Percentiles rank a stretch among this genome's conserved stretches.
Evolutionary conservation across 2,113 vertebrate species (phyloP).

Genomic region (Perca fluviatilis): DNA sequence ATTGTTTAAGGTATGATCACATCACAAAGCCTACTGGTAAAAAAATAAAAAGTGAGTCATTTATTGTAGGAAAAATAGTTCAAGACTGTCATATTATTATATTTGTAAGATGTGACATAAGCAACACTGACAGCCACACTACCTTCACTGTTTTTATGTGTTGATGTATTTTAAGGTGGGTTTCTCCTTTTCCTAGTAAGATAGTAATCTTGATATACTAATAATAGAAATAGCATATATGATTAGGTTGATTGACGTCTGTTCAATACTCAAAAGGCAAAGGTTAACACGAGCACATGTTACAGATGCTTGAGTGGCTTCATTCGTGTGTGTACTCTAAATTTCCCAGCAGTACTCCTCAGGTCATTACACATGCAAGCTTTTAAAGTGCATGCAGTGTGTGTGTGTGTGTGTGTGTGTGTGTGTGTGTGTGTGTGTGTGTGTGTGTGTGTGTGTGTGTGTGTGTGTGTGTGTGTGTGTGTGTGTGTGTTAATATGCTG

Average conservation of each 20-base stretch:
- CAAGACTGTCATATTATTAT: neutral
- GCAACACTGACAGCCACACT: neutral
- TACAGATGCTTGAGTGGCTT: conserved; percentile 66
- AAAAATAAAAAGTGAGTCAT: neutral
- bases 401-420: conserved; percentile 18
- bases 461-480: conserved; percentile 15
- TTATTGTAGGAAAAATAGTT: neutral
- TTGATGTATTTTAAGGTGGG: neutral
- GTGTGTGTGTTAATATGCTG: conserved; percentile 18
- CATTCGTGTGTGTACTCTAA: conserved; percentile 47
- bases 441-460: conserved; percentile 18
- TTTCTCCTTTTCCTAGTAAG: neutral
- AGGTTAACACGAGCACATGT: conserved; percentile 59
- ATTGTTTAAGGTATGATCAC: neutral
- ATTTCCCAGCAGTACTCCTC: conserved; percentile 52
- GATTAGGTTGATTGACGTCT: conserved; percentile 43
- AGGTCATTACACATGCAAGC: conserved; percentile 53
- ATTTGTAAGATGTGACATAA: neutral
- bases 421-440: conserved; percentile 16
- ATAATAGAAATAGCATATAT: conserved; percentile 41
- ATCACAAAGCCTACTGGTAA: neutral
- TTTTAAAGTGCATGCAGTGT: conserved; percentile 43
- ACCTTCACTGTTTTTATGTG: neutral
- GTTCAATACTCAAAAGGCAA: conserved; percentile 61
- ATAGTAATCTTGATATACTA: conserved; percentile 9